A percentile compares a stretch with the other conserved stretches of the same genome.
Conservation (phyloP, 2,797 vertebrate species). For the Huso huso region DNA sequence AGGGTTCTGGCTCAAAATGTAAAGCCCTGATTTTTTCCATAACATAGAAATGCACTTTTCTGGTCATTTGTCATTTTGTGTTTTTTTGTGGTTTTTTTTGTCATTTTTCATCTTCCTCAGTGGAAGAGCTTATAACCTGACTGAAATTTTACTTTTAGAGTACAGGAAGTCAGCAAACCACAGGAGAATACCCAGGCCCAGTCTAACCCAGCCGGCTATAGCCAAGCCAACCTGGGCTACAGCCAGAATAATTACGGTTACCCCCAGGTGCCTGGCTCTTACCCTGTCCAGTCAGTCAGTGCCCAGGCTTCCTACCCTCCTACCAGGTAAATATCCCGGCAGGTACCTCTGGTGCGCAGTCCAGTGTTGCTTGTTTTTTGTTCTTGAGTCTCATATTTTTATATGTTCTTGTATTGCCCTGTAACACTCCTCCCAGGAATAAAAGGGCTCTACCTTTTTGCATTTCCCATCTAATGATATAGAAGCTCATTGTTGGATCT, state of each 20-base stretch:
- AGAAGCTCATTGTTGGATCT: no score
- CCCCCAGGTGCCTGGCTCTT: slow-evolving; percentile 66
- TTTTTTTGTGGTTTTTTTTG: slow-evolving; percentile 13
- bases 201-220: slow-evolving; percentile 62
- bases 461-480: neutral
- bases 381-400: neutral
- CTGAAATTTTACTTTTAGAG: slow-evolving; percentile 39
- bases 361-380: neutral
- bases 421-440: neutral
- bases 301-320: slow-evolving; percentile 67
- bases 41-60: no score
- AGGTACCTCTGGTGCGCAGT: neutral
- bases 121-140: slow-evolving; percentile 8
- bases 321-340: slow-evolving; percentile 51
- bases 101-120: slow-evolving; percentile 15
- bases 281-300: slow-evolving; percentile 65
- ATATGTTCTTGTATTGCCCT: neutral
- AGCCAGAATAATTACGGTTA: slow-evolving; percentile 73
- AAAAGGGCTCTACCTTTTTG: rapidly evolving
- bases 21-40: no score
- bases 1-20: no score
- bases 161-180: slow-evolving; percentile 69
- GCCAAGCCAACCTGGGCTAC: slow-evolving; percentile 63
- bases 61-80: slow-evolving; percentile 7
- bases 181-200: slow-evolving; percentile 63